These are phyloP conservation scores for Deroplatys truncata DNA, from an alignment of 2,888 invertebrate species.

Conservation along the genomic window DNA sequence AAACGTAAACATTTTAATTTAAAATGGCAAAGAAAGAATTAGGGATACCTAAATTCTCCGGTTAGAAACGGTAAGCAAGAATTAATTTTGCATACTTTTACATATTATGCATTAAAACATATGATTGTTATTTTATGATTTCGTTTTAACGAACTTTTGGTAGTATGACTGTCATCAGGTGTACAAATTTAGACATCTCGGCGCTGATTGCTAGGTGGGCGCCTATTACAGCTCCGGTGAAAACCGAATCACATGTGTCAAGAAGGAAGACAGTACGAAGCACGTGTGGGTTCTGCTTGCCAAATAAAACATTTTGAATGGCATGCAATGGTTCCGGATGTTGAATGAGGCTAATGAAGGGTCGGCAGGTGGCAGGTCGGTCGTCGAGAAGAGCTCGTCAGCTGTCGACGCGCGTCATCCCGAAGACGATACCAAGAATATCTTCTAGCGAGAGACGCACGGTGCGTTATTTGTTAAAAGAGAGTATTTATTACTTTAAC, in stretches of 20 bases:
- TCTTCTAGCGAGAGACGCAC: neutral
- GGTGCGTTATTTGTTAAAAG: neutral
- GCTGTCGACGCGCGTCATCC: conserved; percentile 4
- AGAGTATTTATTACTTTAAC: neutral
- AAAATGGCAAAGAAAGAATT: no score
- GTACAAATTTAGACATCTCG: neutral
- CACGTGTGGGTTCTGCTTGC: neutral
- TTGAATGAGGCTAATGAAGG: conserved; percentile 17
- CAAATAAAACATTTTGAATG: conserved; percentile 17
- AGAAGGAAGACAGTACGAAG: neutral
- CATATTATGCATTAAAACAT: no score
- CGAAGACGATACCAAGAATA: neutral
- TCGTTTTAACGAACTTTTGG: neutral
- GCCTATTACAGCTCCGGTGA: neutral
- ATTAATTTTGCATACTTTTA: no score
- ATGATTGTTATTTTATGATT: neutral
- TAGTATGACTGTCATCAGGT: neutral
- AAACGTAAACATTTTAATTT: no score
- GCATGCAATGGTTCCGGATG: conserved; percentile 16
- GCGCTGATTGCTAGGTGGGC: neutral
- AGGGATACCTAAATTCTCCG: no score
- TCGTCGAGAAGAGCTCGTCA: conserved; percentile 11
- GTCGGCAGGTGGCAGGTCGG: conserved; percentile 9
- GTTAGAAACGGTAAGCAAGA: no score
- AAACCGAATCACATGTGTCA: neutral